These are phyloP conservation scores for Corynorhinus townsendii DNA, from an alignment of 2,113 vertebrate species.

Conservation along the genomic window DNA sequence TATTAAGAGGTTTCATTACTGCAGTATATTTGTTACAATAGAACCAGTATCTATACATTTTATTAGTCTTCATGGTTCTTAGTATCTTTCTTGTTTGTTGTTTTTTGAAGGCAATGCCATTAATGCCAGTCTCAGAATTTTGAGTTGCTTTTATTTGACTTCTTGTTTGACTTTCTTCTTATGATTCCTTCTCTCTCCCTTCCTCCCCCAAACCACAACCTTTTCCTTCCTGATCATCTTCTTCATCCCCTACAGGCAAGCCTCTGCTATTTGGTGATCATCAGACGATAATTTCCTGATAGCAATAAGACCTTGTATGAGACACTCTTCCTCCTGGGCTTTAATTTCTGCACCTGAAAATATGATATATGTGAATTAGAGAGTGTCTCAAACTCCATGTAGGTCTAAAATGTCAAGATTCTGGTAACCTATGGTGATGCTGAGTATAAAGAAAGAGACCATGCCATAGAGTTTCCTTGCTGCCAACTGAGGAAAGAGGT, in stretches of 20 bases:
- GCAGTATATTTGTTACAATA: neutral
- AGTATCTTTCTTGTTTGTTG: neutral
- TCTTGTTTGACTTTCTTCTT: neutral
- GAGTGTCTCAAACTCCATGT: neutral
- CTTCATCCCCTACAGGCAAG: neutral
- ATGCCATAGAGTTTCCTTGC: rapidly evolving
- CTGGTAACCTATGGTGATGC: neutral
- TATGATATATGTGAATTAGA: neutral
- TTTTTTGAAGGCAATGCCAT: neutral
- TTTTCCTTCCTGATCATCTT: neutral
- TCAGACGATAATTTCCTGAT: neutral
- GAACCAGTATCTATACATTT: neutral
- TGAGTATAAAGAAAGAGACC: neutral
- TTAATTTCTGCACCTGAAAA: neutral
- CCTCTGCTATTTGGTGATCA: neutral
- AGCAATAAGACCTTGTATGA: neutral
- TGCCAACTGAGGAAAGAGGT: neutral
- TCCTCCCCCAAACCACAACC: no score
- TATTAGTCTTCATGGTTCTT: neutral
- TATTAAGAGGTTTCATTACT: neutral
- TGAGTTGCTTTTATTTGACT: neutral
- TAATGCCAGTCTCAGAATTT: neutral
- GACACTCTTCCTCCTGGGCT: neutral
- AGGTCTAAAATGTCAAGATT: neutral
- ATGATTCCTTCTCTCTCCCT: neutral